phyloP scores from a whole-genome alignment of 2,888 invertebrate genomes.

The Machimus atricapillus region DNA sequence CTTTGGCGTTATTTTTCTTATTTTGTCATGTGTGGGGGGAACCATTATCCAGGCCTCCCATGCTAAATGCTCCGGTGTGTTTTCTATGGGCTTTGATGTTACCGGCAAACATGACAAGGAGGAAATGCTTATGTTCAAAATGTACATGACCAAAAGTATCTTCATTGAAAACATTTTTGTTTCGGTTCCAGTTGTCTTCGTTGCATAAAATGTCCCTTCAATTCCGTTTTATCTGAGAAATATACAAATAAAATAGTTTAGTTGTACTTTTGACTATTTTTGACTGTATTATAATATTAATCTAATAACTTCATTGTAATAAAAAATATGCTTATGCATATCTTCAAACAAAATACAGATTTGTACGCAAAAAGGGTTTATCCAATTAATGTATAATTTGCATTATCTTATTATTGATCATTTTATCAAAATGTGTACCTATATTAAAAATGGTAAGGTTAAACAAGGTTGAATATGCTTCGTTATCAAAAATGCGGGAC shows the following conservation, averaged over 20 bases:
- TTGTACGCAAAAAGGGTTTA: too few species aligned
- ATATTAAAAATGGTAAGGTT: too few species aligned
- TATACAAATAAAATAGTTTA: background rate
- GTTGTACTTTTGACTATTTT: background rate
- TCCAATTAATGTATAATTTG: too few species aligned
- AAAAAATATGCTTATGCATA: too few species aligned
- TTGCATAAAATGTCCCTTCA: background rate
- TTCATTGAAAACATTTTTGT: constrained; percentile 1
- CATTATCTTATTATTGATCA: too few species aligned
- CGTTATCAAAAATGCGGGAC: too few species aligned
- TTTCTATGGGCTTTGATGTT: constrained; percentile 61
- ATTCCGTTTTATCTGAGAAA: constrained; percentile 6
- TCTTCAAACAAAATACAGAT: too few species aligned
- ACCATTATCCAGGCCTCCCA: constrained; percentile 61
- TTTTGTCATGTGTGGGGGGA: constrained; percentile 56
- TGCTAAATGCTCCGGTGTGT: constrained; percentile 59
- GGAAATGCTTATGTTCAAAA: background rate
- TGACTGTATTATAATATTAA: too few species aligned
- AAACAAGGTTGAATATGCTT: too few species aligned
- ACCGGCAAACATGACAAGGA: constrained; percentile 55
- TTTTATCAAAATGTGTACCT: too few species aligned
- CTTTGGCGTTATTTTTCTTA: constrained; percentile 61
- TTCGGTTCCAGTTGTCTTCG: background rate
- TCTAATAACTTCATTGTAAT: too few species aligned
- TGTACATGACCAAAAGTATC: background rate